Base-by-base conservation (phyloP, 2,888 invertebrate genomes). In the Neoaliturus tenellus region DNA sequence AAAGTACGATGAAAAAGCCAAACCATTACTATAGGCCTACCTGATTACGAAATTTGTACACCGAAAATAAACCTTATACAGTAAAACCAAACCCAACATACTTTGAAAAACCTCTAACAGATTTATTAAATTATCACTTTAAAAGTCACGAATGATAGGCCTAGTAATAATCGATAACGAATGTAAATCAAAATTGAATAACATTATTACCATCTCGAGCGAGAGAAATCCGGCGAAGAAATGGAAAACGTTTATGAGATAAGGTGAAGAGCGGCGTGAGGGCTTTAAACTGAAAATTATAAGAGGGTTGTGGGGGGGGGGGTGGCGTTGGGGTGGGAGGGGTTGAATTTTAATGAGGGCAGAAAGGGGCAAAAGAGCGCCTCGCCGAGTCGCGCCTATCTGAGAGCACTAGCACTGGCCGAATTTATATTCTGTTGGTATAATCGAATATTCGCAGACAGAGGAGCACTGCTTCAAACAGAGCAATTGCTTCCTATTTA, bases 321-420 rank as follows among this genome's bases (percentile, higher is more conserved):
- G n/a, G 62, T 5, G 62, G 62, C 12, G 62, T 62, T 25, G 14
- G 17, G 62, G 2, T 28, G 25, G 62, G 31, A 62, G 31, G 62
- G 31, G 62, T 62, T 28, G 62, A 62, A 62, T 62, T 62, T 62
- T 62, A 62, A 62, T 62, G 62, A 62, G 62, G 28, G 28, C 14
- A 2, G 62, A 62, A 25, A 62, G 31, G 28, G 55, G 31, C 31
- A 17, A n/a, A n/a, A n/a, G n/a, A n/a, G n/a, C n/a, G n/a, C n/a
- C n/a, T n/a, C n/a, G n/a, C n/a, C n/a, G n/a, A n/a, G n/a, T n/a
- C n/a, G n/a, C n/a, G n/a, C n/a, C n/a, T n/a, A n/a, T n/a, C n/a
- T n/a, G n/a, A n/a, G n/a, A 6, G 55, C 55, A 23, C 20, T 12
- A 55, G 55, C 25, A 14, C 23, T 12, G 14, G 48, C 48, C 17